These are phyloP conservation scores for Drosophila triauraria DNA, from an alignment of 1,140 invertebrate species.

Conservation along the genomic window DNA sequence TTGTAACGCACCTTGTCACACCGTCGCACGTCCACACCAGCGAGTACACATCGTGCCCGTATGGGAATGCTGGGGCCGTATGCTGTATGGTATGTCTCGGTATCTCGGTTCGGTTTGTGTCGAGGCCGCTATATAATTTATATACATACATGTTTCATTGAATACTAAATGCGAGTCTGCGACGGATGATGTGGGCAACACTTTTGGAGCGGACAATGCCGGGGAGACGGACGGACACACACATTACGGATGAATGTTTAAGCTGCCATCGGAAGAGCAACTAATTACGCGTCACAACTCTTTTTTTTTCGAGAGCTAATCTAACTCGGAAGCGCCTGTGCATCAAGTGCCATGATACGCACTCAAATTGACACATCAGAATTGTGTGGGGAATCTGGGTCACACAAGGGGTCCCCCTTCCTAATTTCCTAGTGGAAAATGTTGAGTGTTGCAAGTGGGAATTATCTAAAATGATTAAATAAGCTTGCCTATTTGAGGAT, in stretches of 20 bases:
- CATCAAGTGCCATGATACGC: constrained; percentile 23
- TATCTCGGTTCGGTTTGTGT: constrained; percentile 34
- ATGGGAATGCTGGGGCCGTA: constrained; percentile 18
- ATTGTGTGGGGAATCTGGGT: constrained; percentile 15
- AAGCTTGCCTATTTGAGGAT: too few species aligned
- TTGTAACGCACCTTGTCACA: constrained; percentile 1
- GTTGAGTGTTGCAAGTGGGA: neutral
- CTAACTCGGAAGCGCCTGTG: constrained; percentile 22
- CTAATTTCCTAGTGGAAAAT: neutral
- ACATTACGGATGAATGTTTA: constrained; percentile 43
- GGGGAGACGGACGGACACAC: constrained; percentile 4
- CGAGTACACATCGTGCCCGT: constrained; percentile 5
- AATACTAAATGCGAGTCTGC: constrained; percentile 8
- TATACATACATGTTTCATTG: constrained; percentile 10
- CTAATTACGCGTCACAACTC: constrained; percentile 45
- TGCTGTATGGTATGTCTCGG: too few species aligned
- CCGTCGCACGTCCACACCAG: neutral
- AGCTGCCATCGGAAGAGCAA: constrained; percentile 33
- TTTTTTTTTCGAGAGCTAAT: constrained; percentile 20
- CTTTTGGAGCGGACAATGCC: constrained; percentile 44
- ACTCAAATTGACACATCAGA: constrained; percentile 36
- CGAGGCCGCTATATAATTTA: constrained; percentile 56
- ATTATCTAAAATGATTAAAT: neutral
- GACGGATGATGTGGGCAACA: constrained; percentile 50
- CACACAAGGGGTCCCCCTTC: neutral